These are phyloP conservation scores for Microcebus lehilahytsara DNA, from an alignment of 2,113 vertebrate genomes.

Conservation along the genomic window DNA sequence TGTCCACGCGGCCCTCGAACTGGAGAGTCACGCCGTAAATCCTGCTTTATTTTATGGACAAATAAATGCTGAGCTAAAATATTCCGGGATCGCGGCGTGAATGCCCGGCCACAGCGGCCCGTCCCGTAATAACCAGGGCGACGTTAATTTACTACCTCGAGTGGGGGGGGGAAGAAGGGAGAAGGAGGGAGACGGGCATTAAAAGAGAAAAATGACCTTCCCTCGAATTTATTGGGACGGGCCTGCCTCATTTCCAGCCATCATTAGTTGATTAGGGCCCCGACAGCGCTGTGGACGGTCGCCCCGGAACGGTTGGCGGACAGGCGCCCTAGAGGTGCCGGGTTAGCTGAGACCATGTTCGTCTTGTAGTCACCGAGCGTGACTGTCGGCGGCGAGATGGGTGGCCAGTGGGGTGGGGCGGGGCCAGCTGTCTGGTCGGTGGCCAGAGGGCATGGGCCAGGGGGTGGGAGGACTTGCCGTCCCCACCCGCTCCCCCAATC, in stretches of 20 bases:
- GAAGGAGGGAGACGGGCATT: conserved; percentile 87
- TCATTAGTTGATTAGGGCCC: conserved; percentile 92
- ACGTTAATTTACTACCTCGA: conserved; percentile 90
- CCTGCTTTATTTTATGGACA: conserved; percentile 91
- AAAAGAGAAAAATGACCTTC: conserved; percentile 91
- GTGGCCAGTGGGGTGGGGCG: conserved; percentile 70
- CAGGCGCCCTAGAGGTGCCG: conserved; percentile 84
- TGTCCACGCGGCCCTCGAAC: conserved; percentile 86
- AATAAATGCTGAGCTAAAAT: conserved; percentile 94
- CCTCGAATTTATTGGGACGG: conserved; percentile 89
- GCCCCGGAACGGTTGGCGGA: conserved; percentile 79
- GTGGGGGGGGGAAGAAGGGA: conserved; percentile 86
- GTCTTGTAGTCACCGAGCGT: conserved; percentile 81
- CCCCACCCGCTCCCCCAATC: accelerated
- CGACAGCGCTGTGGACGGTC: conserved; percentile 87
- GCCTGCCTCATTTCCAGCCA: conserved; percentile 90
- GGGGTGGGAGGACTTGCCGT: background rate
- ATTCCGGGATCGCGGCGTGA: conserved; percentile 86
- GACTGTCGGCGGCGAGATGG: conserved; percentile 77
- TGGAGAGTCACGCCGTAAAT: conserved; percentile 87
- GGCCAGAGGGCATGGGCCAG: background rate
- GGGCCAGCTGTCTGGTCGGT: conserved; percentile 57
- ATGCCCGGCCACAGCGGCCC: conserved; percentile 85
- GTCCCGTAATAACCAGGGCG: conserved; percentile 86
- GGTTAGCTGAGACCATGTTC: conserved; percentile 87